Evolutionary conservation across 2,797 vertebrate genomes (phyloP).

Genomic region (Hozukius guyotensis): DNA sequence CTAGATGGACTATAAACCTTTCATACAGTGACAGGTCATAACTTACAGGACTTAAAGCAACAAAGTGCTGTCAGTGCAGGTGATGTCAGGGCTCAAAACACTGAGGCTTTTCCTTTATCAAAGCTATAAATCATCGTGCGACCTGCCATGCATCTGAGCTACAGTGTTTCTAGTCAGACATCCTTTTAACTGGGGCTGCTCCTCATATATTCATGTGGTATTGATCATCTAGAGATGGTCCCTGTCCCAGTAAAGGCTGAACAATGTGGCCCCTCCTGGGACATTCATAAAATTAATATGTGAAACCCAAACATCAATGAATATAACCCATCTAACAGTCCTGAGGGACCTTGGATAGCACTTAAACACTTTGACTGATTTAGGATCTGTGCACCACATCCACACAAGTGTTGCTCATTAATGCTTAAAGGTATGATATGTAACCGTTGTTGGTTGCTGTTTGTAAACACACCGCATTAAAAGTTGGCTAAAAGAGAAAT

Average conservation of each 20-base stretch:
- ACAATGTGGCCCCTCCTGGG: conserved; percentile 40
- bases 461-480: too few species aligned
- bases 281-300: conserved; percentile 65
- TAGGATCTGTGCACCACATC: background rate
- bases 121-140: conserved; percentile 69
- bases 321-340: conserved; percentile 45
- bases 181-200: conserved; percentile 64
- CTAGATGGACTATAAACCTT: conserved; percentile 66
- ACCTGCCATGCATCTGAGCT: conserved; percentile 32
- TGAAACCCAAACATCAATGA: conserved; percentile 71
- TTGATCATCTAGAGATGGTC: conserved; percentile 75
- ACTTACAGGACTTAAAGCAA: conserved; percentile 62
- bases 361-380: conserved; percentile 33
- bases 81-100: conserved; percentile 67
- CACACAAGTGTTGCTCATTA: background rate
- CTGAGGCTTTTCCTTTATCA: conserved; percentile 65
- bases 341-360: conserved; percentile 40
- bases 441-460: too few species aligned
- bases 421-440: rapidly evolving
- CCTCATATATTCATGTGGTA: conserved; percentile 69
- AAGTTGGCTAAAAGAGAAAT: too few species aligned
- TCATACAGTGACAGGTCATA: conserved; percentile 71
- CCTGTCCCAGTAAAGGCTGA: conserved; percentile 57
- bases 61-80: conserved; percentile 56
- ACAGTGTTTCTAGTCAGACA: conserved; percentile 43